Percentiles rank a stretch among this genome's conserved stretches.
These are phyloP conservation scores for Phrixothrix hirtus DNA, from an alignment of 2,888 invertebrate species.

Conservation along the genomic window DNA sequence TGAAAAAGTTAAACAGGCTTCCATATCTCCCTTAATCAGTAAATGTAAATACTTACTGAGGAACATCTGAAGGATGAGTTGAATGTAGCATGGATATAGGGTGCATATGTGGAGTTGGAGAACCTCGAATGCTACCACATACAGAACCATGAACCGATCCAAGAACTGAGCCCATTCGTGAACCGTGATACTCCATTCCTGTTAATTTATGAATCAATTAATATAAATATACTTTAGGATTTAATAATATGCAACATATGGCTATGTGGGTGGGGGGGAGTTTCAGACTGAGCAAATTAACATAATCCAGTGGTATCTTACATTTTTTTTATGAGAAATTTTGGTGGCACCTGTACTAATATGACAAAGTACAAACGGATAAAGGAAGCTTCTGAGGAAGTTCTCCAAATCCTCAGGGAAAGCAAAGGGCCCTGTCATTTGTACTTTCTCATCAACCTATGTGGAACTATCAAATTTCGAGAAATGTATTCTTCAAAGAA, in stretches of 20 bases:
- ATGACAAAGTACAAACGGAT: no score
- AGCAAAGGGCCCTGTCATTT: no score
- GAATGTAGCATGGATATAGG: conserved; percentile 53
- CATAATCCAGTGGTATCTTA: no score
- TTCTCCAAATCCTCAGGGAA: no score
- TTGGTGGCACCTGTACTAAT: no score
- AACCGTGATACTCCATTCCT: conserved; percentile 48
- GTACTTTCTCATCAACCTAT: no score
- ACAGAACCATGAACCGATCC: conserved; percentile 53
- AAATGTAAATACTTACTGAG: conserved; percentile 47
- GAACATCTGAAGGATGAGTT: conserved; percentile 46
- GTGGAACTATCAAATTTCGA: no score
- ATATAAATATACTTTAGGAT: neutral
- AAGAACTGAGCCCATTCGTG: conserved; percentile 49
- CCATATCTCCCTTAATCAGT: no score
- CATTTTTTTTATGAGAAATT: no score
- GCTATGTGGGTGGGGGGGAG: neutral
- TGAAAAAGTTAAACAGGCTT: neutral
- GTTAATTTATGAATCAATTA: neutral
- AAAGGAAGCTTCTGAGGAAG: no score
- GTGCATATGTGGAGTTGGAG: conserved; percentile 54
- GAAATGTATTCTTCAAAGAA: no score
- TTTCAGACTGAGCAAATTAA: no score
- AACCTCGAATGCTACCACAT: conserved; percentile 52
- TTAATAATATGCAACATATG: neutral